Evolutionary conservation across 2,888 invertebrate genomes (phyloP), one percentile per base, ranked within the genome.

Genomic region (Fragum sueziense): DNA sequence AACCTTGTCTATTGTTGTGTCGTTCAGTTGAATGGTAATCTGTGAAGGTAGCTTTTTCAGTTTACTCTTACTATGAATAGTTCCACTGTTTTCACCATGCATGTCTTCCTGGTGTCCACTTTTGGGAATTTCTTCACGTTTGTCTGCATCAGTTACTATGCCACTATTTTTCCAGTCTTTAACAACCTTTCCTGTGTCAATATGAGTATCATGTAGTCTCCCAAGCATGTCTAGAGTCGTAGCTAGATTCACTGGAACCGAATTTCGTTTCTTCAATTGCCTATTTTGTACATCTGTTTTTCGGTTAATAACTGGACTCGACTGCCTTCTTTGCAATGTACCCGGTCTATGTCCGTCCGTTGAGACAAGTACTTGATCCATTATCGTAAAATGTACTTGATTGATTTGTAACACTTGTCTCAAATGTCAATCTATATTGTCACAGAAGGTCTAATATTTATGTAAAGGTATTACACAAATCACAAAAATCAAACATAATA

Each of bases 21-120:
- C 51, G 51, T 68, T 68, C 29, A 68, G 6, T 29, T 68, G 68
- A 17, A 68, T 68, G 3, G 68, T 68, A 14, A 68, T 68, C 29
- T 68, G 68, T 2, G 68, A 68, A 14, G 68, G n/a, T 17, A 47
- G 47, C 47, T 47, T 47, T 47, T 47, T 47, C 14, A 47, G 47
- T 14, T 14, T 47, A 2, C 2, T 14, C 17, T 47, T 47, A 9
- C 14, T 14, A 47, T 47, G 14, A 14, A 20, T 47, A 20, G 47
- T 4, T 14, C 6, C 6, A 37, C 6, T 9, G 2, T 14, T 14
- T 14, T 14, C 47, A 20, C n/a, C 20, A 20, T 20, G 14, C n/a
- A 14, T 2, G n/a, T 47, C 3, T 3, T 47, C 17, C 2, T 47
- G 3, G 2, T 47, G 47, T 20, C 3, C 14, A 2, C 3, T 47